A percentile compares a stretch with the other conserved stretches of the same genome.
These are phyloP conservation scores for Monoplex corrugatus DNA, from an alignment of 2,888 invertebrate genomes.

Conservation along the genomic window DNA sequence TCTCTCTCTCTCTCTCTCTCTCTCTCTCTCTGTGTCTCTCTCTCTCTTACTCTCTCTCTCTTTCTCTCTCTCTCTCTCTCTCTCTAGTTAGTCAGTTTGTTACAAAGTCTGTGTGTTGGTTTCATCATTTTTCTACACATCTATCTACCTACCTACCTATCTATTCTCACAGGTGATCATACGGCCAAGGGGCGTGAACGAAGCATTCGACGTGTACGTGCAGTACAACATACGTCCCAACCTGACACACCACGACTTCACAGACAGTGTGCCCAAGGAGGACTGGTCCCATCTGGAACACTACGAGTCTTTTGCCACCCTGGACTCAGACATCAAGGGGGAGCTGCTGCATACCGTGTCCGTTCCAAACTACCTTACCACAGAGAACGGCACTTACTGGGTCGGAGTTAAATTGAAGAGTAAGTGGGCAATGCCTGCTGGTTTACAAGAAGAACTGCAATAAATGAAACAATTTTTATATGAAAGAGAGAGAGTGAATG, in stretches of 20 bases:
- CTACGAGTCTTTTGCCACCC: slow-evolving; percentile 54
- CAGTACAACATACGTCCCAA: slow-evolving; percentile 75
- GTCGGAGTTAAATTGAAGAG: slow-evolving; percentile 75
- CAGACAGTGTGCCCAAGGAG: slow-evolving; percentile 68
- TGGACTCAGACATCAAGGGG: slow-evolving; percentile 56
- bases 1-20: too few species aligned
- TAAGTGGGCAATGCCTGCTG: slow-evolving; percentile 58
- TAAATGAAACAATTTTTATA: too few species aligned
- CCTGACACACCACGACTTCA: slow-evolving; percentile 74
- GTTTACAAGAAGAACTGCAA: background rate
- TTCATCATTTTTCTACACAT: too few species aligned
- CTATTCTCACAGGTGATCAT: slow-evolving; percentile 66
- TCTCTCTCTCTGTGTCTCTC: too few species aligned
- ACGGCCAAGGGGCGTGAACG: slow-evolving; percentile 62
- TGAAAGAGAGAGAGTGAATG: background rate
- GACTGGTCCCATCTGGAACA: slow-evolving; percentile 57
- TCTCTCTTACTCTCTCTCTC: too few species aligned
- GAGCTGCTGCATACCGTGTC: slow-evolving; percentile 72
- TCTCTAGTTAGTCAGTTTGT: too few species aligned
- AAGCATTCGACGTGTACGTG: slow-evolving; percentile 65
- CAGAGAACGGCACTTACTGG: slow-evolving; percentile 77
- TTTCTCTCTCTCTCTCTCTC: too few species aligned
- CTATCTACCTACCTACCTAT: too few species aligned
- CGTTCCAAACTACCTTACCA: slow-evolving; percentile 72
- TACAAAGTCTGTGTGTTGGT: too few species aligned